These are phyloP conservation scores for Drosophila demipolita DNA, from an alignment of 2,888 invertebrate genomes.

Conservation along the genomic window DNA sequence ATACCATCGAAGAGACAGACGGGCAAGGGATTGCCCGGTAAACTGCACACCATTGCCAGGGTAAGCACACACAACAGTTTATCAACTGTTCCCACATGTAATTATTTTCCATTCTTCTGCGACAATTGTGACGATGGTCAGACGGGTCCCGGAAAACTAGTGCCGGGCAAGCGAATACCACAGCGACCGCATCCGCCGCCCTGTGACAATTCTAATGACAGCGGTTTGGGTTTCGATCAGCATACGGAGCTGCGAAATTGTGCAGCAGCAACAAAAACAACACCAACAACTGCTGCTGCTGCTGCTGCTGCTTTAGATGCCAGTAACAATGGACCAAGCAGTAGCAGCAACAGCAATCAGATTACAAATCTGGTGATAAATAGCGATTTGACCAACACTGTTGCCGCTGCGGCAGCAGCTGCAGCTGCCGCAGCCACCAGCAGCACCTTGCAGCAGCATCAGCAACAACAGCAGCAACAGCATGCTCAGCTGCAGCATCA, in stretches of 20 bases:
- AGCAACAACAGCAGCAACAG: slow-evolving; percentile 57
- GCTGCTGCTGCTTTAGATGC: slow-evolving; percentile 3
- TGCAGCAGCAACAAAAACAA: slow-evolving; percentile 29
- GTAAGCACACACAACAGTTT: slow-evolving; percentile 62
- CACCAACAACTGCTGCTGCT: slow-evolving; percentile 37
- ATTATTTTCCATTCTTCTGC: neutral
- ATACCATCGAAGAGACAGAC: slow-evolving; percentile 88
- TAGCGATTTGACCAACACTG: slow-evolving; percentile 55
- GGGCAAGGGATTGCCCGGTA: slow-evolving; percentile 85
- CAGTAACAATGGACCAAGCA: slow-evolving; percentile 25
- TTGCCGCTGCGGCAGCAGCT: slow-evolving; percentile 55
- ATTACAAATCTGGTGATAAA: slow-evolving; percentile 58
- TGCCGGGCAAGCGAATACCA: slow-evolving; percentile 84
- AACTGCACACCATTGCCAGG: slow-evolving; percentile 86
- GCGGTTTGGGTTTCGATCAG: slow-evolving; percentile 94
- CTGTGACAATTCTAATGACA: slow-evolving; percentile 95
- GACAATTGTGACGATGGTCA: slow-evolving; percentile 27
- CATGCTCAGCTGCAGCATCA: slow-evolving; percentile 60
- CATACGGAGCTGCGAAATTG: slow-evolving; percentile 87
- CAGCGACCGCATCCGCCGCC: slow-evolving; percentile 86
- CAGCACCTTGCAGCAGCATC: slow-evolving; percentile 67
- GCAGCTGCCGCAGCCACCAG: slow-evolving; percentile 61
- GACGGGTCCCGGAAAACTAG: slow-evolving; percentile 84
- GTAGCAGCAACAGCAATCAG: slow-evolving; percentile 43
- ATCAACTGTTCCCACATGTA: neutral